A percentile compares a stretch with the other conserved stretches of the same genome.
Conservation (phyloP, 2,113 vertebrate genomes). For the Dryoscopus gambensis region DNA sequence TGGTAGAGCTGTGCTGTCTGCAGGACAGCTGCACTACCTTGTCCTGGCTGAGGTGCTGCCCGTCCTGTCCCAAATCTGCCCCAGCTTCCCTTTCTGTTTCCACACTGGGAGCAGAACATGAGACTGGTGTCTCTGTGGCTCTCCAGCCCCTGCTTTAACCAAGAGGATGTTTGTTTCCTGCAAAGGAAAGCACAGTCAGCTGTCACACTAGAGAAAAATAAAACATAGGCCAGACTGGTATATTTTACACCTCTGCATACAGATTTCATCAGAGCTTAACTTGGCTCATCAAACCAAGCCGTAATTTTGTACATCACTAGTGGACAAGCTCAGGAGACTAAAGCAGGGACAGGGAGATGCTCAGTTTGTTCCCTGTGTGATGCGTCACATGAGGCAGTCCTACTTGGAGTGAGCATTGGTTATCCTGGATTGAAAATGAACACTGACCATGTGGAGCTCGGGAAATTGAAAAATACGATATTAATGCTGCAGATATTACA, state of each 20-base stretch:
- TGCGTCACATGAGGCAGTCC: not conserved
- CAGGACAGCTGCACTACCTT: not conserved
- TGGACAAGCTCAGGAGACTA: not conserved
- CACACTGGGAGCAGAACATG: not conserved
- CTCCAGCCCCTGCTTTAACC: not conserved
- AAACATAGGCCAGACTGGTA: not conserved
- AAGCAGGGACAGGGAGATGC: not conserved
- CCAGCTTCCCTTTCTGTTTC: not conserved
- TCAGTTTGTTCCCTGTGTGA: not conserved
- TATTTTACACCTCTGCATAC: not conserved
- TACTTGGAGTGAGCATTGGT: not conserved
- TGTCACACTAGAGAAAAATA: not conserved
- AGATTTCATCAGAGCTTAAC: not conserved
- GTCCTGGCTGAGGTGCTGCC: not conserved
- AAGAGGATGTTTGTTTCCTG: slow-evolving; percentile 16
- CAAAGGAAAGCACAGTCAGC: not conserved
- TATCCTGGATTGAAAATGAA: not conserved
- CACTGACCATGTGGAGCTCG: not conserved
- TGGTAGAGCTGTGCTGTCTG: accelerated
- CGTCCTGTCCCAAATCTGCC: not conserved
- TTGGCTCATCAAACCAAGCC: not conserved
- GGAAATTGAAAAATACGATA: not conserved
- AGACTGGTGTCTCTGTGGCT: not conserved
- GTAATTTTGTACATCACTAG: not conserved
- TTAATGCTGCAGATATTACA: not conserved